Base-by-base conservation (phyloP, 2,113 vertebrate species). In the Lamprotornis superbus region DNA sequence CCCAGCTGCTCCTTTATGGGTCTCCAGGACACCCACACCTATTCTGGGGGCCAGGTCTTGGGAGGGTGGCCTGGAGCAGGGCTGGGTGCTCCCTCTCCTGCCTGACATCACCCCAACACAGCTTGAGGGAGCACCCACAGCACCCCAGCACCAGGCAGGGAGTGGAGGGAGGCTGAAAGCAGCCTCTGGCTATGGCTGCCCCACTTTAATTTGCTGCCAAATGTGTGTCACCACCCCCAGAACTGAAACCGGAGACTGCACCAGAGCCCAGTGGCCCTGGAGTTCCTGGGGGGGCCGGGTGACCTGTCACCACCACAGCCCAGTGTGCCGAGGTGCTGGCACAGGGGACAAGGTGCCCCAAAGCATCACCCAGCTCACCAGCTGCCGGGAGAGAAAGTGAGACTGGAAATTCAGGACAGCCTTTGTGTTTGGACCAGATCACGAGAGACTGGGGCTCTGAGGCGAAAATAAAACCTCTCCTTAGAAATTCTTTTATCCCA, bases 401-500 rank as follows among this genome's bases (percentile, higher is more conserved):
- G 91, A 88, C 2, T 12, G 52, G 79, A 86, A 96, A 95, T 86
- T 76, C 92, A 92, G 96, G 94, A 69, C 95, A 92, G 92, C 64
- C 68, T 96, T 96, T 97, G 90, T 97, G 94, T 76, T 93, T 30
- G 76, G 75, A 61, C 50, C 90, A 57, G 71, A 88, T 63, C 63
- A 28, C 0, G 15, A 86, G 94, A 90, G 83, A 81, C 78, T 68
- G 89, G 27, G 76, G 83, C 94, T 92, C 50, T 0, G 11, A 73
- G 52, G 83, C 75, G 83, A 92, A 94, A 86, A 90, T 83, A 90
- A 95, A 95, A 92, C 63, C 94, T 92, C 92, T 74, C 60, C 93
- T 93, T 86, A 83, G 71, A 90, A 96, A 94, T 97, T 94, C 90
- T 96, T 97, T 96, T 94, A 96, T 95, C 88, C 79, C 88, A 69